These are phyloP conservation scores for Megaceryle maxima DNA, from an alignment of 2,113 vertebrate species.

Conservation along the genomic window DNA sequence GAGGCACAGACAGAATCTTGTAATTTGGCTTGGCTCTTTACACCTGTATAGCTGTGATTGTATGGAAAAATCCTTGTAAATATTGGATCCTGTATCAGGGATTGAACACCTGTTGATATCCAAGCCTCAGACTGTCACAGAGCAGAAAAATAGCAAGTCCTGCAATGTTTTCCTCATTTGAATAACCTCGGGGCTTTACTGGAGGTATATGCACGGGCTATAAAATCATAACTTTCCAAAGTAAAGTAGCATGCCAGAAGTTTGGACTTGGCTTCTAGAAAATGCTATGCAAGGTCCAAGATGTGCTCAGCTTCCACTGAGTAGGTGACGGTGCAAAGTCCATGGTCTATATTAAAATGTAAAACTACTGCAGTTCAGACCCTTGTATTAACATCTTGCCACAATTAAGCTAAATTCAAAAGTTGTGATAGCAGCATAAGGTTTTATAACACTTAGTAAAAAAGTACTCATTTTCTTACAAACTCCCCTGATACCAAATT, in stretches of 20 bases:
- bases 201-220: neutral
- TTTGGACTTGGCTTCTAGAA: neutral
- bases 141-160: neutral
- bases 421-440: neutral
- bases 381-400: neutral
- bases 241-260: neutral
- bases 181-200: neutral
- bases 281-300: neutral
- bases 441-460: neutral
- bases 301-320: neutral
- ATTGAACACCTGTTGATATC: neutral
- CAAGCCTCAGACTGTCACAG: neutral
- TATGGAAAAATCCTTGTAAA: neutral
- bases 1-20: neutral
- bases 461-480: neutral
- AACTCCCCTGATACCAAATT: neutral
- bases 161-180: neutral
- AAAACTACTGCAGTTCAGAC: neutral
- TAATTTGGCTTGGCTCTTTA: neutral
- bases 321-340: neutral
- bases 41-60: neutral
- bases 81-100: neutral
- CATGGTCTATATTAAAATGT: fast-evolving
- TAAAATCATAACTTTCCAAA: neutral
- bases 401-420: neutral